Conservation (phyloP, 2,888 invertebrate genomes). For the Monopis laevigella region DNA sequence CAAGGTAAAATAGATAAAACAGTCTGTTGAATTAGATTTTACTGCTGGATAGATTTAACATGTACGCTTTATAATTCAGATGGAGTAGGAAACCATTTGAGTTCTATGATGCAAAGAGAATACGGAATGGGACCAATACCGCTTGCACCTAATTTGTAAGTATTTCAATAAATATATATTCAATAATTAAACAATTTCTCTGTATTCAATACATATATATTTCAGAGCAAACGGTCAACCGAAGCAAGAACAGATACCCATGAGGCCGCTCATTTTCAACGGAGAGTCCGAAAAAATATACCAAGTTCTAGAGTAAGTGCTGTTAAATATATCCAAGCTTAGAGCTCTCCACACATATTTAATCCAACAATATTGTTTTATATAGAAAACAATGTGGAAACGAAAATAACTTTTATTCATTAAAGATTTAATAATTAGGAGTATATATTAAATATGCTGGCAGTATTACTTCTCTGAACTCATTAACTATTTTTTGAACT, state of each 20-base stretch:
- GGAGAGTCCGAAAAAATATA: constrained; percentile 73
- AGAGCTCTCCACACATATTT: too few species aligned
- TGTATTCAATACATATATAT: constrained; percentile 10
- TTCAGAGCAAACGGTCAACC: constrained; percentile 56
- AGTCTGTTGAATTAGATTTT: too few species aligned
- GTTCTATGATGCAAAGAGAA: constrained; percentile 62
- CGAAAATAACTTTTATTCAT: too few species aligned
- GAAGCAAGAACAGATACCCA: constrained; percentile 78
- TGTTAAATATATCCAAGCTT: too few species aligned
- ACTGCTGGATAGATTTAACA: neutral
- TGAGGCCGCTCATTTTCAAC: constrained; percentile 77
- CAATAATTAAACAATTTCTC: neutral
- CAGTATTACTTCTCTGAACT: too few species aligned
- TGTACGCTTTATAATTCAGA: constrained; percentile 29
- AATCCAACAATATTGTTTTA: too few species aligned
- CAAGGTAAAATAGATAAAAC: too few species aligned
- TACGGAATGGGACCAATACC: constrained; percentile 47
- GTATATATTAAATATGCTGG: too few species aligned
- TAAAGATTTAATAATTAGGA: too few species aligned
- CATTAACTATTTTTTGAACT: too few species aligned
- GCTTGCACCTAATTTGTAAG: constrained; percentile 34
- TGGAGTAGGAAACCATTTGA: constrained; percentile 55
- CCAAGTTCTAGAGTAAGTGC: constrained; percentile 78
- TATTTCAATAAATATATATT: neutral
- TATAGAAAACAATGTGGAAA: too few species aligned